Percentiles rank a stretch among this genome's conserved stretches.
These are phyloP conservation scores for Diadumene lineata DNA, from an alignment of 92 coral and sea anemone species.

Conservation along the genomic window DNA sequence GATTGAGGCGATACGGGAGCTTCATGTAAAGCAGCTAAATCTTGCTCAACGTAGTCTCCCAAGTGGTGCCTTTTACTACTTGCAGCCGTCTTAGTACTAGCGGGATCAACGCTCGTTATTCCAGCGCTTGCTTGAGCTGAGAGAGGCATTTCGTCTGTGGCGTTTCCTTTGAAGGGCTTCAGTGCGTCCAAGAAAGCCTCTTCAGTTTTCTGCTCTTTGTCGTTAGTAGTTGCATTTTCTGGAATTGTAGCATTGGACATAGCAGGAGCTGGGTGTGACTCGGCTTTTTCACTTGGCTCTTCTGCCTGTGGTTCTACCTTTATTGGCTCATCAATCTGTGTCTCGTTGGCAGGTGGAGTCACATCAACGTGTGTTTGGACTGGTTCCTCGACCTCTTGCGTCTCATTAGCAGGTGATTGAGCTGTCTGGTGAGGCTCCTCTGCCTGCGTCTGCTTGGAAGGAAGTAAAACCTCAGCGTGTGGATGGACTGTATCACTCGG, in stretches of 20 bases:
- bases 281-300: conserved; percentile 14
- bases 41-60: conserved; percentile 20
- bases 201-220: background rate
- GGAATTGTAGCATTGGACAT: background rate
- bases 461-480: no score
- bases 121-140: conserved; percentile 4
- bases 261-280: background rate
- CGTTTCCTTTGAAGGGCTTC: background rate
- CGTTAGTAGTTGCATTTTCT: conserved; percentile 6
- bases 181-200: background rate
- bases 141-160: background rate
- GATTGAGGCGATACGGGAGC: background rate
- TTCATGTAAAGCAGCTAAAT: conserved; percentile 1
- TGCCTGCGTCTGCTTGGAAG: no score
- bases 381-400: no score
- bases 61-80: conserved; percentile 23
- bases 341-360: no score
- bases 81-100: background rate
- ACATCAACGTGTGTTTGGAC: no score
- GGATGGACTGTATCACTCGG: no score
- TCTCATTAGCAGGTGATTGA: no score
- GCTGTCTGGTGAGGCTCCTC: no score
- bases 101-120: background rate
- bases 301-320: conserved; percentile 6
- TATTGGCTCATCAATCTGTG: conserved; percentile 12